These are phyloP conservation scores for Mesorhabditis sp. DNA, from an alignment of 2,888 invertebrate species.

Conservation along the genomic window DNA sequence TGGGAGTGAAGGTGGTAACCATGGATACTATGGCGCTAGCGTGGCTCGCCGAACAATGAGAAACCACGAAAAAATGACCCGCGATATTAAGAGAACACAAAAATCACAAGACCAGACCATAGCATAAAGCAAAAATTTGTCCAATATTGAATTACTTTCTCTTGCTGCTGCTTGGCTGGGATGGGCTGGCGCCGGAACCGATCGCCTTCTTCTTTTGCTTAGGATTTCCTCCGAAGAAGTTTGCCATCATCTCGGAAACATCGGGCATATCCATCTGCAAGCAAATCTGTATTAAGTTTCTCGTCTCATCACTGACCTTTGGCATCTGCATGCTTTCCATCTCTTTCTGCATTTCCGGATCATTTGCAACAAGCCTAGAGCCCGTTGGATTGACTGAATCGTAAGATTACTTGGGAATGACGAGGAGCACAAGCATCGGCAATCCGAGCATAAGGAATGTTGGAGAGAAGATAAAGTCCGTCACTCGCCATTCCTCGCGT, in stretches of 20 bases:
- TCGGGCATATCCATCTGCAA: slow-evolving; percentile 74
- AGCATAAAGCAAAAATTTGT: too few relatives aligned
- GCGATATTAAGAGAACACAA: too few relatives aligned
- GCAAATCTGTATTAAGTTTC: neutral
- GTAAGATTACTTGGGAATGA: slow-evolving; percentile 38
- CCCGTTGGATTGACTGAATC: neutral
- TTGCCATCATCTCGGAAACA: slow-evolving; percentile 88
- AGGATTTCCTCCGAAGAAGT: slow-evolving; percentile 74
- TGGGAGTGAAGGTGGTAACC: too few relatives aligned
- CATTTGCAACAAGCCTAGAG: slow-evolving; percentile 68
- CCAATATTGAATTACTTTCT: neutral
- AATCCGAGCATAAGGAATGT: slow-evolving; percentile 68
- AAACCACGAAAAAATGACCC: too few relatives aligned
- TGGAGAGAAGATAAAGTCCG: slow-evolving; percentile 91
- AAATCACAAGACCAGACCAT: too few relatives aligned
- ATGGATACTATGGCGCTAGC: too few relatives aligned
- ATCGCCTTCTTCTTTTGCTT: slow-evolving; percentile 40
- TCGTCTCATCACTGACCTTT: slow-evolving; percentile 19
- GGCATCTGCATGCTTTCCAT: slow-evolving; percentile 53
- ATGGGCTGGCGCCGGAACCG: neutral
- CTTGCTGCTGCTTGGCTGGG: neutral
- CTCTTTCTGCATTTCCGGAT: slow-evolving; percentile 86
- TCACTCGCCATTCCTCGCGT: slow-evolving; percentile 83
- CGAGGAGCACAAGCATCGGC: slow-evolving; percentile 42
- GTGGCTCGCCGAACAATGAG: too few relatives aligned